Percentiles rank a stretch among this genome's conserved stretches.
Evolutionary conservation across 2,113 vertebrate species (phyloP).

Genomic region (Abramis brama): DNA sequence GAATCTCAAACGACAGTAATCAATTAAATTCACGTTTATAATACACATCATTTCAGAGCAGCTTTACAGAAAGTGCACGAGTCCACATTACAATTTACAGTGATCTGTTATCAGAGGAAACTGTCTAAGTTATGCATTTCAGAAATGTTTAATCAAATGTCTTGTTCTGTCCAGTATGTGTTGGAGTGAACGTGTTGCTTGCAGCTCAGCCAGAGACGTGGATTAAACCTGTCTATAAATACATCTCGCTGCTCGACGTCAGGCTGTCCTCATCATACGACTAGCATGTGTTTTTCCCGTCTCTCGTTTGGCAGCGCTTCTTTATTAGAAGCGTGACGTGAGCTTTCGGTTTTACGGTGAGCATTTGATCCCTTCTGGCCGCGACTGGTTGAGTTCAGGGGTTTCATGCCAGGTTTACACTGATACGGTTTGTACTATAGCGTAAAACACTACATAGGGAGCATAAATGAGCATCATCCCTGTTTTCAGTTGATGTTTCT

Average conservation of each 20-base stretch:
- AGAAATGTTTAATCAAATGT: not conserved
- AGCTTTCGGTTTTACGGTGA: conserved; percentile 43
- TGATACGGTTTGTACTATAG: not conserved
- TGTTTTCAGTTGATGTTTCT: not conserved
- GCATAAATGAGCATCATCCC: not conserved
- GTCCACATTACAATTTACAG: no score
- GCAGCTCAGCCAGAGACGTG: conserved; percentile 44
- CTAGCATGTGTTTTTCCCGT: conserved; percentile 24
- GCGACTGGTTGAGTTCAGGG: not conserved
- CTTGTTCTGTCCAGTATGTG: conserved; percentile 11
- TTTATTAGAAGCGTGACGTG: conserved; percentile 50
- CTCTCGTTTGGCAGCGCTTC: conserved; percentile 28
- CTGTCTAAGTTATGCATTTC: no score
- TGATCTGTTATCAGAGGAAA: no score
- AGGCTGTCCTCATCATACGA: conserved; percentile 46
- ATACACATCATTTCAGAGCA: no score
- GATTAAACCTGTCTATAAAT: conserved; percentile 60
- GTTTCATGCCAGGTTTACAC: not conserved
- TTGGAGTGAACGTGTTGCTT: conserved; percentile 7
- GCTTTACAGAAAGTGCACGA: no score
- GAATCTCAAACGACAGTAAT: not conserved
- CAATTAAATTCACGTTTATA: no score
- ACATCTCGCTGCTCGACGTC: conserved; percentile 50
- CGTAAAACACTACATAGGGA: not conserved
- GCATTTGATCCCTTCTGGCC: conserved; percentile 46